Base-by-base conservation (phyloP, 2,888 invertebrate genomes). In the Sphaerophoria taeniata region DNA sequence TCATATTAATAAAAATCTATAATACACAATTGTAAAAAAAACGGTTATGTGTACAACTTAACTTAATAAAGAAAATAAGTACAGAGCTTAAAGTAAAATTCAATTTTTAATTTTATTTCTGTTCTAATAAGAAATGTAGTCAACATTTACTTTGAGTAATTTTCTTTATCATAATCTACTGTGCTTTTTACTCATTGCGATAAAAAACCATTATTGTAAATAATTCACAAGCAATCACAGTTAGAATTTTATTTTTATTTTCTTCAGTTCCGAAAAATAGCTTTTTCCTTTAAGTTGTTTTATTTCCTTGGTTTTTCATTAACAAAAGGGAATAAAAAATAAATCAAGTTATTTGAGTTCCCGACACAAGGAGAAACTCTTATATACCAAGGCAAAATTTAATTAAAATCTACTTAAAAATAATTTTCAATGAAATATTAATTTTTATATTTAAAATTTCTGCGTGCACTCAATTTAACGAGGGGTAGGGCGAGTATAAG, bases 381-480 rank as follows among this genome's bases (percentile, higher is more conserved):
- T 58, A 78, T 69, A 80, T 34, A 63, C 33, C 14, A 65, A 63
- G 60, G 69, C 72, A 61, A 16, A 55, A 70, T 75, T 63, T 24
- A 33, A 45, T 45, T 65, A 63, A 75, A 75, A 74, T 82, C 88
- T 88, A 89, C 87, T 86, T 84, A 89, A 90, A 89, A 90, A 89
- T 91, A 90, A 91, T 90, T 91, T 91, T 89, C 88, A 89, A 90
- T 90, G 90, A 89, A 90, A 90, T 90, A 90, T 90, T 88, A 89
- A 90, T 89, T 88, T 88, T 88, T 84, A 88, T 88, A 87, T 87
- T 84, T 88, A 88, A 88, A 89, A 88, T 88, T 90, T 90, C 91
- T 90, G 91, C 91, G 92, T 92, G 92, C 92, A 92, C 91, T 92
- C 90, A 90, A 89, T 89, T 89, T 89, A 90, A 90, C 89, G 92